Evolutionary conservation across 2,113 vertebrate genomes (phyloP).

Genomic region (Laticauda colubrina): DNA sequence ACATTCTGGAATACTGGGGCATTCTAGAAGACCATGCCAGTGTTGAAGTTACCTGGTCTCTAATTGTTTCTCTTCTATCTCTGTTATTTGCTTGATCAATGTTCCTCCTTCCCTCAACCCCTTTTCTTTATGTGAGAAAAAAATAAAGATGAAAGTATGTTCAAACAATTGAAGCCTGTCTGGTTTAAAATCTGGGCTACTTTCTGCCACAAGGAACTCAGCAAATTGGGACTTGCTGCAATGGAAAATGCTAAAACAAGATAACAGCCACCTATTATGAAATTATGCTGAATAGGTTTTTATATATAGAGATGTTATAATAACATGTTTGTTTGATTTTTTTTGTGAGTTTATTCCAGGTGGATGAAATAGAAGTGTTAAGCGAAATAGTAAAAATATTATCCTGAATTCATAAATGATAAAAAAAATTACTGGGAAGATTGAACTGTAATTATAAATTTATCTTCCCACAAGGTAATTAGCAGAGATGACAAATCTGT

Average conservation of each 20-base stretch:
- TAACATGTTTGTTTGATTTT: not conserved
- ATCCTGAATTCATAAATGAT: not conserved
- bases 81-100: not conserved
- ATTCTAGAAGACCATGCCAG: not conserved
- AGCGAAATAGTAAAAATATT: not conserved
- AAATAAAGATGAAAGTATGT: not conserved
- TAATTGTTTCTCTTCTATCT: not conserved
- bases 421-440: not conserved
- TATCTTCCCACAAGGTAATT: not conserved
- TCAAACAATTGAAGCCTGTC: not conserved
- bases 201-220: not conserved
- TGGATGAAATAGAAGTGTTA: not conserved
- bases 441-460: not conserved
- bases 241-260: not conserved
- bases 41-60: not conserved
- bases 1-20: not conserved
- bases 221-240: not conserved
- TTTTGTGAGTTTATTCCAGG: not conserved
- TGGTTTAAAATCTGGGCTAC: not conserved
- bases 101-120: not conserved
- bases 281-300: not conserved
- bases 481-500: not conserved
- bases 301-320: not conserved
- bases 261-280: not conserved
- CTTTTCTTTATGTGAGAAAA: not conserved